Evolutionary conservation across 1,140 invertebrate species (phyloP).

Genomic region (Chrysomallon squamiferum): DNA sequence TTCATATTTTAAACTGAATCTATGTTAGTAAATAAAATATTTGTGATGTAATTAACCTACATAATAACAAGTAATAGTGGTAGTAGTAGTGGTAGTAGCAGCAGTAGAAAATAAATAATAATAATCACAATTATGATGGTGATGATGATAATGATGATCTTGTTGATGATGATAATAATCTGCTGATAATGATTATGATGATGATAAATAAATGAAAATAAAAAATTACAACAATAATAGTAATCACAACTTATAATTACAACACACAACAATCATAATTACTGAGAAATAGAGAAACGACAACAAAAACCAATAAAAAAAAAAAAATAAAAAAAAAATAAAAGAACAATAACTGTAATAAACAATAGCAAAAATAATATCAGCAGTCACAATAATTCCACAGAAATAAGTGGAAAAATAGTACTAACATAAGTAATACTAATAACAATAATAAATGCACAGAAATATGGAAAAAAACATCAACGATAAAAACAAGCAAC

Average conservation of each 20-base stretch:
- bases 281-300: not conserved
- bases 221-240: not conserved
- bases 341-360: not conserved
- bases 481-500: too few relatives aligned
- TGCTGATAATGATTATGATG: slow-evolving; percentile 14
- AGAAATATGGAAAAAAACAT: too few relatives aligned
- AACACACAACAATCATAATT: not conserved
- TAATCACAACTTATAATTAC: not conserved
- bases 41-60: too few relatives aligned
- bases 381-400: not conserved
- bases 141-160: slow-evolving; percentile 23
- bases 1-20: too few relatives aligned
- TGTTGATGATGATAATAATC: slow-evolving; percentile 18
- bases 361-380: not conserved
- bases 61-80: too few relatives aligned
- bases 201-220: slow-evolving; percentile 8
- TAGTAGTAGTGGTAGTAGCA: too few relatives aligned
- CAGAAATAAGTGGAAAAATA: too few relatives aligned
- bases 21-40: too few relatives aligned
- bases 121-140: slow-evolving; percentile 18
- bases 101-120: too few relatives aligned
- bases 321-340: not conserved
- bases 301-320: not conserved
- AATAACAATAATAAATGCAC: too few relatives aligned
- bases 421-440: too few relatives aligned